Base-by-base conservation (phyloP, 2,888 invertebrate species). In the Cistogaster globosa region DNA sequence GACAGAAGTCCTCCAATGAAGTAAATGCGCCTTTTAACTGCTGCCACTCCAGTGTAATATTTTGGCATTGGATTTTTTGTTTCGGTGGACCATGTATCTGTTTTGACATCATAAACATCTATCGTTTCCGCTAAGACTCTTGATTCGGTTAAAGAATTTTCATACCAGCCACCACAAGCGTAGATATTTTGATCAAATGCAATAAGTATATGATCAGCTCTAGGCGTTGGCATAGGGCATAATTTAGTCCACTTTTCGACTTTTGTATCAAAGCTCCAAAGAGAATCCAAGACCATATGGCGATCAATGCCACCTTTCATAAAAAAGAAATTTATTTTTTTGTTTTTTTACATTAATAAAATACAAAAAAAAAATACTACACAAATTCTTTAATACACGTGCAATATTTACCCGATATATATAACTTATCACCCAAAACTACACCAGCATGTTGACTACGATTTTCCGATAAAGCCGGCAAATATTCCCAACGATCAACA, bases 1-100 rank as follows among this genome's bases (percentile, higher is more conserved):
- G 94, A 94, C 78, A 94, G 94, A 90, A 95, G 94, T 0, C 96
- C 96, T 14, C 96, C 96, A 83, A 96, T 94, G 87, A 96, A 94
- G 89, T 95, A 95, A 60, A 96, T 94, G 89, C 94, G 94, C 22
- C 93, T 92, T 42, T 94, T 93, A 20, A 95, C 93, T 26, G 94
- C 93, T 8, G 95, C 94, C 68, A 95, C 94, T 2, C 95, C 95
- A 0, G 95, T 94, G 88, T 96, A 95, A 89, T 95, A 95, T 69
- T 95, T 93, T 1, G 96, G 95, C 0, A 94, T 94, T 2, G 95
- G 95, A 71, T 96, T 93, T 68, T 92, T 92, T 0, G 95, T 94
- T 57, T 95, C 93, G 20, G 94, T 93, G 80, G 93, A 92, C 96
- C 96, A 96, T 2, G 92, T 89, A 88, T 95, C 94, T 9, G 92